Base-by-base conservation (phyloP, 2,888 invertebrate species). In the Mongoloraphidia duomilia region DNA sequence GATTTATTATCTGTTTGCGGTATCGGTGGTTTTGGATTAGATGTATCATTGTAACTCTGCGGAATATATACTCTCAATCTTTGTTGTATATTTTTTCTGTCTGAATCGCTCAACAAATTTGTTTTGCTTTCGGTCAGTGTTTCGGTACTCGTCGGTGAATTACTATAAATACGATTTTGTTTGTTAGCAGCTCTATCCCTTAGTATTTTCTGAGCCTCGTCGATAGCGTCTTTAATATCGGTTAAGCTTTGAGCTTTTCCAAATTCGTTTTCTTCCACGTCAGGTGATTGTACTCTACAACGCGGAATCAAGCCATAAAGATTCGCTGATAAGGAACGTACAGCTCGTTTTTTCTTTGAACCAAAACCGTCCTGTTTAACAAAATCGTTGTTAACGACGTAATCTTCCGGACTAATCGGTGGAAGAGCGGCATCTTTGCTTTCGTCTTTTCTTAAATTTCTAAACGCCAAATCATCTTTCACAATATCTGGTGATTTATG, bases 381-480 rank as follows among this genome's bases (percentile, higher is more conserved):
- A 57, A 71, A 72, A 53, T 74, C 74, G 57, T 74, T 72, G 40
- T 71, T 65, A 54, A 71, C 65, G 41, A 67, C 69, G 55, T 64
- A 68, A 56, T 71, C 72, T 26, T 74, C 75, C 41, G 71, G 70
- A 40, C 65, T 67, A 51, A 70, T 67, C 42, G 70, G 71, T 12
- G 65, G 64, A 35, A 66, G 51, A 17, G 74, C 64, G 8, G 73
- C 68, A 47, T 74, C 74, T 64, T 77, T 75, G 56, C 73, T 73
- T 49, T 76, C 71, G 67, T 92, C 92, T 67, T 91, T 92, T 13
- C 93, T 76, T 47, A 93, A 70, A 58, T 80, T 84, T 58, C 93
- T 74, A 60, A 83, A 91, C 0, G 92, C 92, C 61, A 92, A 69
- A 68, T 93, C 92, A 64, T 93, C 92, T 55, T 84, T 81, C 1